Evolutionary conservation across 2,888 invertebrate genomes (phyloP), one percentile per base, ranked within the genome.

Genomic region (Caprella mutica): DNA sequence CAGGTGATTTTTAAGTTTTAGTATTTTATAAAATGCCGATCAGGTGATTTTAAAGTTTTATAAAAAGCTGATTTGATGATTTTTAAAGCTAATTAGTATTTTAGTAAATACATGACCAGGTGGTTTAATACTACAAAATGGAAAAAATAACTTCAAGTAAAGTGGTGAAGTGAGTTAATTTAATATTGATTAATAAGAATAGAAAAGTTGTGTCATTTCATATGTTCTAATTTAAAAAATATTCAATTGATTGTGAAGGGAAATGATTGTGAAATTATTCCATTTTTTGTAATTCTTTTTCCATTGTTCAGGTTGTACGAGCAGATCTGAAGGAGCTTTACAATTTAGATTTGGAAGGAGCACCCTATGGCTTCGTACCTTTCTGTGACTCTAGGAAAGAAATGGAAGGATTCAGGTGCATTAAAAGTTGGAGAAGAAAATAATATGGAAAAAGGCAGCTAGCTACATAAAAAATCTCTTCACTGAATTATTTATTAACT

Each of bases 361-460:
- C 94, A 0, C 93, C 96, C 0, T 97, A 97, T 72, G 96, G 94
- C 1, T 98, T 98, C 72, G 94, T 96, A 0, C 98, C 98, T 0
- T 98, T 98, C 78, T 99, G 98, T 76, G 94, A 96, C 68, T 93
- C 92, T 61, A 81, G 96, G 57, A 87, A 78, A 67, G 96, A 98
- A 74, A 98, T 98, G 97, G 98, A 99, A 74, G 98, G 98, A 5
- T 99, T 96, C 73, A 81, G 76, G 69, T 72, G 59, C 55, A 55
- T 23, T 33, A 48, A 19, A 39, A 52, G 24, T 29, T 55, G 5
- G n/a, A 21, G 14, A 39, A 55, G 23, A 26, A 9, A 39, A 19
- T 3, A 17, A 17, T 43, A 17, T 17, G n/a, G 38, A n/a, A n/a
- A n/a, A n/a, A n/a, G n/a, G n/a, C n/a, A n/a, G n/a, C n/a, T n/a